Percentiles rank a stretch among this genome's conserved stretches.
phyloP scores from a whole-genome alignment of 1,140 invertebrate genomes.

The Danaus melanippus region DNA sequence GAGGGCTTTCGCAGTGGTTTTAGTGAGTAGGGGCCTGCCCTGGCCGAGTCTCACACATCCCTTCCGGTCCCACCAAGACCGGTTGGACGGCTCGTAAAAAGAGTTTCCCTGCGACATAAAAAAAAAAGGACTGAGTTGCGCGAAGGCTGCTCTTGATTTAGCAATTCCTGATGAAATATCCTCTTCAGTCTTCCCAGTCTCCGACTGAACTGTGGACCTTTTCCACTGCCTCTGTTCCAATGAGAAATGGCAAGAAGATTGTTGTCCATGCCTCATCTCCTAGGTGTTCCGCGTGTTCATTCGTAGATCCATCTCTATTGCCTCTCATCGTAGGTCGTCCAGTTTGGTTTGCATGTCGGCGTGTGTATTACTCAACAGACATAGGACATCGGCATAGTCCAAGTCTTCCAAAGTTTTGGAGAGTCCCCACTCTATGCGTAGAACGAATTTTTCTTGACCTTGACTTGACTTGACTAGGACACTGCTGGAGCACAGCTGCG shows the following conservation, averaged over 20 bases:
- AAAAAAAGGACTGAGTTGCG: too few species aligned
- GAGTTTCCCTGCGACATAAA: too few species aligned
- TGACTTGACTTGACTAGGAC: too few species aligned
- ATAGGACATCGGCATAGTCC: constrained; percentile 20
- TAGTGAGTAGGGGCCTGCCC: too few species aligned
- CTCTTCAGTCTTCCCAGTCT: constrained; percentile 1
- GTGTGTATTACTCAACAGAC: constrained; percentile 14
- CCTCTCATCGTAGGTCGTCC: constrained; percentile 13
- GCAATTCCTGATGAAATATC: constrained; percentile 5
- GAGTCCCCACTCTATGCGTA: constrained; percentile 10
- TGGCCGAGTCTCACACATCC: too few species aligned
- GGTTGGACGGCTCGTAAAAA: too few species aligned
- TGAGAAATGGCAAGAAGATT: constrained; percentile 8
- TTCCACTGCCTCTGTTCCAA: constrained; percentile 7
- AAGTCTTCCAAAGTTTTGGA: constrained; percentile 8
- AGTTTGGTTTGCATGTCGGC: constrained; percentile 20
- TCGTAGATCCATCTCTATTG: constrained; percentile 4
- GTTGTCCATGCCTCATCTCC: constrained; percentile 11
- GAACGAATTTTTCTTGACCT: too few species aligned
- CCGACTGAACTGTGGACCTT: too few species aligned
- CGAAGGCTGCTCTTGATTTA: constrained; percentile 6
- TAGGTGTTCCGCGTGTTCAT: constrained; percentile 15
- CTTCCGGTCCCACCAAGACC: too few species aligned
- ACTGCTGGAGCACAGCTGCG: constrained; percentile 8
- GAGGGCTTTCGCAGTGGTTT: too few species aligned